These are phyloP conservation scores for Protonemura montana DNA, from an alignment of 2,888 invertebrate species.

Conservation along the genomic window DNA sequence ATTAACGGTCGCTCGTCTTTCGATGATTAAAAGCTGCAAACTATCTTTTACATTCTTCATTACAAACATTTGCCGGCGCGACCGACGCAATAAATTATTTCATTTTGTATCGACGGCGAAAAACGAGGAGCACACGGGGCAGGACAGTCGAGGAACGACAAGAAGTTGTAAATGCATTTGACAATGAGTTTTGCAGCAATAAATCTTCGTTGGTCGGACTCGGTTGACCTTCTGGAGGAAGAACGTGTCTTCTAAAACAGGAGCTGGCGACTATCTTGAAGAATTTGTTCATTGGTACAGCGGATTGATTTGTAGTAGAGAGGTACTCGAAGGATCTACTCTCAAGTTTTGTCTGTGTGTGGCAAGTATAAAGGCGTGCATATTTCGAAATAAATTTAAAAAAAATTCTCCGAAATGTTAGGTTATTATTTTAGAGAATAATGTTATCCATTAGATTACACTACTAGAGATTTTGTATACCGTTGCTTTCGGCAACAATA, in stretches of 20 bases:
- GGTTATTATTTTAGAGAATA: too few species aligned
- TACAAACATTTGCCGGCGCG: not conserved
- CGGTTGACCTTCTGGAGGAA: constrained; percentile 18
- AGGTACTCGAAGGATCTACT: too few species aligned
- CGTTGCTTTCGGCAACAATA: too few species aligned
- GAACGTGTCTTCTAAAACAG: constrained; percentile 8
- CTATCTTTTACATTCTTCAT: not conserved
- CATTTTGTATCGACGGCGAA: not conserved
- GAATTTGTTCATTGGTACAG: not conserved
- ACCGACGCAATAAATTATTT: not conserved
- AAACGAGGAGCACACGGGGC: not conserved
- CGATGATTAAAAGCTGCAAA: not conserved
- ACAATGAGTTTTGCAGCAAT: constrained; percentile 9
- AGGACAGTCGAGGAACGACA: not conserved
- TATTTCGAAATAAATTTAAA: too few species aligned
- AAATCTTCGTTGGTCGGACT: constrained; percentile 23
- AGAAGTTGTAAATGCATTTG: constrained; percentile 15
- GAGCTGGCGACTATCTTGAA: not conserved
- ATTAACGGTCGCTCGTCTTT: not conserved
- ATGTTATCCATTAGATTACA: too few species aligned
- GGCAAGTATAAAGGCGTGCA: too few species aligned
- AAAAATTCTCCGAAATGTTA: too few species aligned
- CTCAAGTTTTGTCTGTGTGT: too few species aligned
- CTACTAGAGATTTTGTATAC: too few species aligned
- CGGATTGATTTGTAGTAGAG: not conserved